phyloP scores from a whole-genome alignment of 2,797 vertebrate species.

The Phaenicophaeus curvirostris region DNA sequence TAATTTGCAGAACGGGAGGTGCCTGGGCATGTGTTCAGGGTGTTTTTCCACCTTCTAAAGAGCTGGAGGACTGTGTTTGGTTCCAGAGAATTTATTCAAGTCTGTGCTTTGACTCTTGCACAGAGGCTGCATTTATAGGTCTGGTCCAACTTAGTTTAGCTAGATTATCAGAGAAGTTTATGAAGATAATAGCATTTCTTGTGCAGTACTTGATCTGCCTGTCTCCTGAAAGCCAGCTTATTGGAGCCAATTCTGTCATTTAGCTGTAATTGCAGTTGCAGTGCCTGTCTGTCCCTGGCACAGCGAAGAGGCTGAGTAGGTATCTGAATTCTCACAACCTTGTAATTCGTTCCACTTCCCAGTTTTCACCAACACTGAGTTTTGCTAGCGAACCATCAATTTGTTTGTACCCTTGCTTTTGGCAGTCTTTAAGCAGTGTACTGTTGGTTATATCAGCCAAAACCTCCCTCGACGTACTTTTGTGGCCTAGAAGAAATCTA shows the following conservation, averaged over 20 bases:
- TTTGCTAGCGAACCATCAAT: background rate
- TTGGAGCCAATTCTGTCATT: background rate
- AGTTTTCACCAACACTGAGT: background rate
- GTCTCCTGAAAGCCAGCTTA: background rate
- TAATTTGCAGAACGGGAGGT: background rate
- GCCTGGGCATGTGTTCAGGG: background rate
- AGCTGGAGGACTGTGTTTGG: background rate
- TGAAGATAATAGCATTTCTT: background rate
- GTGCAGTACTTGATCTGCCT: background rate
- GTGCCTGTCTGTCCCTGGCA: background rate
- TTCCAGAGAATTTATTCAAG: background rate
- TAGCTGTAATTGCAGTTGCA: background rate
- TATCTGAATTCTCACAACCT: background rate
- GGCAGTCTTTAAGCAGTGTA: background rate
- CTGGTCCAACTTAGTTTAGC: background rate
- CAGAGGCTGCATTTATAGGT: background rate
- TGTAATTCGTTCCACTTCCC: background rate
- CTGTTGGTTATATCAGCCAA: accelerated
- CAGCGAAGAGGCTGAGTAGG: background rate
- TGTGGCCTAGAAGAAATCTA: background rate
- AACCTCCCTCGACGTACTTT: background rate
- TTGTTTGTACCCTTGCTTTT: background rate
- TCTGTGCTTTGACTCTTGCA: background rate
- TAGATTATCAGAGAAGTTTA: background rate
- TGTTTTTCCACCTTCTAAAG: background rate